Base-by-base conservation (phyloP, 1,140 invertebrate species). In the Aethina tumida region DNA sequence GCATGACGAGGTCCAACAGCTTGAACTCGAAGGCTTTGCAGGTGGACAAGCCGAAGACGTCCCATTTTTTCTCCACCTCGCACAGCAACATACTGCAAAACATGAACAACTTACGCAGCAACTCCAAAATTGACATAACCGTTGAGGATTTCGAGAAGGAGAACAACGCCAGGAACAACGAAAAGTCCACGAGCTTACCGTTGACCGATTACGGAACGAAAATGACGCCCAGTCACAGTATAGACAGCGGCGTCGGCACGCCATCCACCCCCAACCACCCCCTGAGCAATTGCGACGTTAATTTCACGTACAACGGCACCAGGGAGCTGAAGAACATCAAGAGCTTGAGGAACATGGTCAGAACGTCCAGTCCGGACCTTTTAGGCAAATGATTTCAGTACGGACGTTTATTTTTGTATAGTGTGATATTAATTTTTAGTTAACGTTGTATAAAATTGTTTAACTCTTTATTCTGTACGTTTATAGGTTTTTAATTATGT, bases 311-410 rank as follows among this genome's bases (percentile, higher is more conserved):
- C 44, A 74, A 74, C 35, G 76, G 75, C 19, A 79, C 75, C 2
- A 76, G 75, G 2, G 75, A 79, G 57, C 52, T 79, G 24, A 77
- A 77, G 53, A 69, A 60, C 5, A 67, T 75, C n/a, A 70, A 68
- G 36, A 56, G 45, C 35, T 34, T 55, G 6, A 52, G 47, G 29
- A 50, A 53, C 30, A 45, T 53, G 22, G 38, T 47, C 10, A 43
- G 56, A 31, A 59, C 56, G 35, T 52, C 47, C 16, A 55, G 53
- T 41, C 55, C 58, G 0, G 52, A 58, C 39, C 34, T 56, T 25
- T 34, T 48, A 14, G 19, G 22, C 12, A 41, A 35, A 27, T 41
- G 31, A 35, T 41, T 17, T 17, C 12, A n/a, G n/a, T 30, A 15
- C n/a, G 18, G 8, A 25, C 9, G 12, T 36, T 36, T 36, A 15